Base-by-base conservation (phyloP, 2,888 invertebrate species). In the Sphecodes monilicornis region DNA sequence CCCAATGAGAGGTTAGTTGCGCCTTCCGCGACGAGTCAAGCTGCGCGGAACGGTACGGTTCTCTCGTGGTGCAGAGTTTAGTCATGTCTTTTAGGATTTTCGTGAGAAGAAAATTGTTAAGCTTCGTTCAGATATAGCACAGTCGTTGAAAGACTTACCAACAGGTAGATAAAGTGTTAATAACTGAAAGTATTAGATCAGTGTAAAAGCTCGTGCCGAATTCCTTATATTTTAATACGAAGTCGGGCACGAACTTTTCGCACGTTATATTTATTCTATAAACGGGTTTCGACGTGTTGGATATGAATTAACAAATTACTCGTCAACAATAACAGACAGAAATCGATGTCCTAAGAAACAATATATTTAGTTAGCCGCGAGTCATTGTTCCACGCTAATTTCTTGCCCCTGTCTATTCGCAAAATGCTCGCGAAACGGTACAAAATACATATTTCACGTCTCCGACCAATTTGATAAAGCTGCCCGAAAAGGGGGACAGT, bases 381-480 rank as follows among this genome's bases (percentile, higher is more conserved):
- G 75, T 82, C 75, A 57, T 70, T 82, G 36, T 70, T 43, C 29
- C 50, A 54, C 54, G 76, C 36, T 57, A 71, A 68, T 26, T n/a
- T 26, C 54, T 41, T 36, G 6, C 26, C 6, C 36, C 13, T 60
- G 29, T 70, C 18, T 36, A 36, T 6, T 32, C 41, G 54, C n/a
- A 36, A 36, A 26, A 77, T 77, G 57, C 50, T 73, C 54, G 57
- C 69, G 76, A 80, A 82, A 78, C n/a, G 75, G 64, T 66, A 88
- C 71, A 86, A 88, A 82, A 83, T 88, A 89, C 85, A 88, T 86
- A 90, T 84, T 76, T 80, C 60, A 84, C 80, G 76, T 77, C 69
- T 68, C 72, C 77, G 74, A 22, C 70, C 18, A 46, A 68, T 84
- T 84, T 75, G 29, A 80, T 74, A 85, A 83, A 90, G 88, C 90